These are phyloP conservation scores for Papilio aristodemus DNA, from an alignment of 1,140 invertebrate species.

Conservation along the genomic window DNA sequence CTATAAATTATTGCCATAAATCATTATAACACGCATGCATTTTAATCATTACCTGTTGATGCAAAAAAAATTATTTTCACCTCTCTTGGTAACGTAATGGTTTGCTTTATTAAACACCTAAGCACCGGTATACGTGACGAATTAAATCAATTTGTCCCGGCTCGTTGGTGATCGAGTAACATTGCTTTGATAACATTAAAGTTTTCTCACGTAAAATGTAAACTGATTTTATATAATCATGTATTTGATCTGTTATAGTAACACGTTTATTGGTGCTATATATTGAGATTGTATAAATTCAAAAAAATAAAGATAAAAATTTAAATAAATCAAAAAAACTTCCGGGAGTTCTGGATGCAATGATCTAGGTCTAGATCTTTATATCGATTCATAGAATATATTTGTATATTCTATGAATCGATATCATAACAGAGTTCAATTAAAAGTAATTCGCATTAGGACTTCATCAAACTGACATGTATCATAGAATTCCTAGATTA, in stretches of 20 bases:
- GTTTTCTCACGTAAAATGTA: conserved; percentile 9
- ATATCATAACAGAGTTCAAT: too few relatives aligned
- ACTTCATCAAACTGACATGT: too few relatives aligned
- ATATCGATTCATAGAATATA: too few relatives aligned
- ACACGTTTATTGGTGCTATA: neutral
- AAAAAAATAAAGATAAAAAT: neutral
- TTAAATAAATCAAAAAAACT: too few relatives aligned
- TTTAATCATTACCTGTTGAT: conserved; percentile 14
- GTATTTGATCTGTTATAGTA: neutral
- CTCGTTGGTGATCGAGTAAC: neutral
- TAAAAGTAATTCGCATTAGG: too few relatives aligned
- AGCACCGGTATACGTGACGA: neutral
- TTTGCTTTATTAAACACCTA: neutral
- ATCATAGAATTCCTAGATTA: too few relatives aligned
- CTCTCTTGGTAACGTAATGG: neutral
- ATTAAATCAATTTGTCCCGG: conserved; percentile 3
- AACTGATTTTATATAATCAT: conserved; percentile 14
- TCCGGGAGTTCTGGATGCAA: too few relatives aligned
- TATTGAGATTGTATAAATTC: neutral
- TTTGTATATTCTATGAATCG: too few relatives aligned
- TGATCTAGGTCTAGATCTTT: too few relatives aligned
- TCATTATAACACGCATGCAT: neutral
- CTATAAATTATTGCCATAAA: neutral
- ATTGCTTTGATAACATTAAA: conserved; percentile 16
- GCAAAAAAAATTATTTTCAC: neutral